Conservation (phyloP, 2,797 vertebrate species). For the Clarias platycephalus region DNA sequence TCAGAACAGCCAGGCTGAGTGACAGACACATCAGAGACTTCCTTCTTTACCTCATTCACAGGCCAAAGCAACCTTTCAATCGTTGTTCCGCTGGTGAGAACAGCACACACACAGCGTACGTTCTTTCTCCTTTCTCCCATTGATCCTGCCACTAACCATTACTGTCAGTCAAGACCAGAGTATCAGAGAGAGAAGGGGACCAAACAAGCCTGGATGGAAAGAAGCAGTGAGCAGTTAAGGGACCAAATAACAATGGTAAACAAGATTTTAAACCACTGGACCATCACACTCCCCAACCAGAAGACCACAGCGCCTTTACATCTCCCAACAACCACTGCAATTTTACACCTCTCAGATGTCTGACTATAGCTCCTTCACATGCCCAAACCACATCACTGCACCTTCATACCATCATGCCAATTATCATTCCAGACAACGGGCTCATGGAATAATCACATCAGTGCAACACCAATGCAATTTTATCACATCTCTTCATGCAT, state of each 20-base stretch:
- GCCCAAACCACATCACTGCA: not conserved
- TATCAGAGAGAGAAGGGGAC: conserved; percentile 60
- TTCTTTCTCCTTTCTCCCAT: conserved; percentile 68
- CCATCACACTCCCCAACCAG: not conserved
- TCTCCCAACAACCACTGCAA: not conserved
- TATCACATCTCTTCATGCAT: not conserved
- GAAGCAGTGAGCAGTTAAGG: conserved; percentile 58
- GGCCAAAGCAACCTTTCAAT: conserved; percentile 24
- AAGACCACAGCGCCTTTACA: not conserved
- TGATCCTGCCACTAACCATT: conserved; percentile 81
- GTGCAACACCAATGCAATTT: not conserved
- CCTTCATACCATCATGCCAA: not conserved
- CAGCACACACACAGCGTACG: conserved; percentile 34
- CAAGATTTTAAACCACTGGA: conserved; percentile 6
- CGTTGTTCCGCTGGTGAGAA: conserved; percentile 63
- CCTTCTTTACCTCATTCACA: conserved; percentile 26
- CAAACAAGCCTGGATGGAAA: conserved; percentile 42
- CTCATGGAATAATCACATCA: not conserved
- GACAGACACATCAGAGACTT: conserved; percentile 63
- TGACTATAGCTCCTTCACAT: not conserved
- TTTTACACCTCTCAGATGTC: not conserved
- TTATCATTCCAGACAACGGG: not conserved
- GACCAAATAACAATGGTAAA: conserved; percentile 8
- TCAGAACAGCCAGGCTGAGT: conserved; percentile 55
- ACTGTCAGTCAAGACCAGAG: conserved; percentile 74